Evolutionary conservation across 2,797 vertebrate genomes (phyloP), one percentile per base, ranked within the genome.

Genomic region (Lepus townsendii): DNA sequence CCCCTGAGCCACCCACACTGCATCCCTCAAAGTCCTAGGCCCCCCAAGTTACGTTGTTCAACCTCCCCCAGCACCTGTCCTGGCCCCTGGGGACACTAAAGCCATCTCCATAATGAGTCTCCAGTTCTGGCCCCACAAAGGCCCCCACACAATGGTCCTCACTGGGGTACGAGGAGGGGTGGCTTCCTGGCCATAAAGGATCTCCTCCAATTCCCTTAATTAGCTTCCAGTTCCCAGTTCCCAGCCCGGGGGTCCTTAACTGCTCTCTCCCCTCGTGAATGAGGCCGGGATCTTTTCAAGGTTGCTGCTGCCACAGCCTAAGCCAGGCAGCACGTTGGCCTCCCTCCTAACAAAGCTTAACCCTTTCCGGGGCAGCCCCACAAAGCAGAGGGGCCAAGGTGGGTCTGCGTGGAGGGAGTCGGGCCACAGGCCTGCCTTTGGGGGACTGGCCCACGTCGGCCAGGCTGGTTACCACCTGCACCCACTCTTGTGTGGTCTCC

Each of bases 131-230:
- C 57, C 82, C 93, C 83, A 90, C 96, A 96, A 94, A 96, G 91
- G 75, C 88, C 82, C 78, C 85, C 19, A 85, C 92, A 95, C 96
- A 97, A 97, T 94, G 91, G 92, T 90, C 90, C 76, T 94, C 96
- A 69, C 66, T 88, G 87, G 91, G 97, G 62, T 93, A 50, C 3
- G 19, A 82, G 94, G 91, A 95, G 91, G 88, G 93, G 83, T 90
- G 38, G 96, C 92, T 97, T 97, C 96, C 96, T 83, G 96, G 93
- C 93, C 93, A 96, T 93, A 96, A 96, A 97, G 92, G 95, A 94
- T 93, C 94, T 96, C 96, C 97, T 95, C 77, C 13, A 73, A 95
- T 84, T 92, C 83, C 91, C 75, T 94, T 97, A 96, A 97, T 97
- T 94, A 97, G 97, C 83, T 89, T 92, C 95, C 83, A 96, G 72